phyloP scores from a whole-genome alignment of 2,797 vertebrate genomes.

The Paedocypris micromegethes region DNA sequence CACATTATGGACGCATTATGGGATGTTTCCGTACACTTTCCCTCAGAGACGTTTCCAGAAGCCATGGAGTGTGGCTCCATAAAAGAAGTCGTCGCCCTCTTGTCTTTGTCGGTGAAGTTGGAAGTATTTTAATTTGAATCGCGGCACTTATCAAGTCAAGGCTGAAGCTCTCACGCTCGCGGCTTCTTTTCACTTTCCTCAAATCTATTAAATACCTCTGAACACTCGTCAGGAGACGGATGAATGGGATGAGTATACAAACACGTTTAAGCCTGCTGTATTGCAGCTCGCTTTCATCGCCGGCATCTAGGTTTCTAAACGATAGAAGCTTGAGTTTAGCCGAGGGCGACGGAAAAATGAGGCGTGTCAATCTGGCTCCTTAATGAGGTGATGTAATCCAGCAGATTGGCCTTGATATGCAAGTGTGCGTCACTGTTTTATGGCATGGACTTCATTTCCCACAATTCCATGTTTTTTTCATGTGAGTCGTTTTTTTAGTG shows the following conservation, averaged over 20 bases:
- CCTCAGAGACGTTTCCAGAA: constrained; percentile 47
- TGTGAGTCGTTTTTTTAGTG: too few relatives aligned
- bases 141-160: constrained; percentile 50
- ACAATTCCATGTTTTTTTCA: too few relatives aligned
- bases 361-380: constrained; percentile 5
- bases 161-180: constrained; percentile 15
- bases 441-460: too few relatives aligned
- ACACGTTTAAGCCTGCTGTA: constrained; percentile 5
- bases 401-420: not conserved
- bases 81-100: constrained; percentile 44
- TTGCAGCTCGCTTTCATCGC: constrained; percentile 16
- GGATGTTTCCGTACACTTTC: constrained; percentile 62
- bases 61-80: constrained; percentile 59
- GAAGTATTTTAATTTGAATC: constrained; percentile 63
- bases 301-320: not conserved
- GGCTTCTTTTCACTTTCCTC: constrained; percentile 29
- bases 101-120: constrained; percentile 58
- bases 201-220: constrained; percentile 37
- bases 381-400: constrained; percentile 2
- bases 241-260: constrained; percentile 19
- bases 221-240: constrained; percentile 22
- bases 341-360: constrained; percentile 1
- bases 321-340: constrained; percentile 3
- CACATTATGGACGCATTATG: constrained; percentile 68
- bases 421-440: too few relatives aligned